Conservation (phyloP, 2,888 invertebrate species). For the Deilephila elpenor region DNA sequence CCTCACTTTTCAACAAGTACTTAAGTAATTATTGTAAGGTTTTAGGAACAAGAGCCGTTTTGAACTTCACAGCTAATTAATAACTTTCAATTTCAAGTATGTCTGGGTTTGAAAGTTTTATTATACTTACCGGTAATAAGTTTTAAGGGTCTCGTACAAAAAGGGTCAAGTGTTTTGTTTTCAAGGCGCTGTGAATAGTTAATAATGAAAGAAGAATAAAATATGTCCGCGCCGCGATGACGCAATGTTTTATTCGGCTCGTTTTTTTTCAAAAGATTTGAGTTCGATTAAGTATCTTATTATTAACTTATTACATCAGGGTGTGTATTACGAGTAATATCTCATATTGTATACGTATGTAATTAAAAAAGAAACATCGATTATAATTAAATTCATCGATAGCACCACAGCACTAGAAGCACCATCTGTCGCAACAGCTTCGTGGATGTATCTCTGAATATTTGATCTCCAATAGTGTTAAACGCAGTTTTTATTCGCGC, state of each 20-base stretch:
- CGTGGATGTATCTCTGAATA: slow-evolving; percentile 50
- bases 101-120: not conserved
- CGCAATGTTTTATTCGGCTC: too few relatives aligned
- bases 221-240: too few relatives aligned
- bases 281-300: too few relatives aligned
- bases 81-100: not conserved
- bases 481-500: slow-evolving; percentile 38
- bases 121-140: not conserved
- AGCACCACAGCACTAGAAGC: slow-evolving; percentile 33
- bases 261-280: too few relatives aligned
- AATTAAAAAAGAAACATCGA: not conserved
- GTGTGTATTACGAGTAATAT: too few relatives aligned
- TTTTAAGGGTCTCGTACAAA: slow-evolving; percentile 22
- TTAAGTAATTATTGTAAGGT: not conserved
- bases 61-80: slow-evolving; percentile 1
- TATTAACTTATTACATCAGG: too few relatives aligned
- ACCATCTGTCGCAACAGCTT: slow-evolving; percentile 47
- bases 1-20: not conserved
- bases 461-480: slow-evolving; percentile 51
- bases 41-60: not conserved
- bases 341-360: too few relatives aligned
- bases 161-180: slow-evolving; percentile 22
- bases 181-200: too few relatives aligned
- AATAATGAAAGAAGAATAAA: too few relatives aligned
- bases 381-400: slow-evolving; percentile 35